These are phyloP conservation scores for Pseudorhombus dupliciocellatus DNA, from an alignment of 2,113 vertebrate genomes.

Conservation along the genomic window DNA sequence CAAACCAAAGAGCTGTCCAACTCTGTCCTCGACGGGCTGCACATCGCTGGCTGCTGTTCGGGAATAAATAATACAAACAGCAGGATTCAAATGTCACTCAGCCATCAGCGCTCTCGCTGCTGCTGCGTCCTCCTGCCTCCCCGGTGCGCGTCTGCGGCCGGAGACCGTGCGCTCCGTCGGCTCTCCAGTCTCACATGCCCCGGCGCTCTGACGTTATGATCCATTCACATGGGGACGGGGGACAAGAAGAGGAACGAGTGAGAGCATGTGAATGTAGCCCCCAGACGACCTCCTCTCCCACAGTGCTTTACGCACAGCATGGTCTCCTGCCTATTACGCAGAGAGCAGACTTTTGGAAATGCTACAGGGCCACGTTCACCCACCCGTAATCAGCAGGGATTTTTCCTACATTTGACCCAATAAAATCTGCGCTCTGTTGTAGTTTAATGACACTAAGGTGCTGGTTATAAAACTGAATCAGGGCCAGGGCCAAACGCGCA, in stretches of 20 bases:
- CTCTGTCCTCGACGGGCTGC: not conserved
- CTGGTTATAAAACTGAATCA: conserved; percentile 36
- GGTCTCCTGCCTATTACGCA: not conserved
- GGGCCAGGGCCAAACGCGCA: conserved; percentile 11
- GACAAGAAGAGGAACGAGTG: conserved; percentile 20
- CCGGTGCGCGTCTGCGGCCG: conserved; percentile 57
- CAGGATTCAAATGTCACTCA: conserved; percentile 34
- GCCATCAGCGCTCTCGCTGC: conserved; percentile 17
- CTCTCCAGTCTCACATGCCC: conserved; percentile 14
- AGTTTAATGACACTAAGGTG: conserved; percentile 27
- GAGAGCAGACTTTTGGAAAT: not conserved
- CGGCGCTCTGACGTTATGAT: conserved; percentile 51
- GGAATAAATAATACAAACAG: conserved; percentile 22
- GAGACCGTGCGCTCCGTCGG: conserved; percentile 22
- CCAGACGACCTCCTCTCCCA: not conserved
- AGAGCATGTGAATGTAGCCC: conserved; percentile 21
- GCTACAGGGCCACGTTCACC: not conserved
- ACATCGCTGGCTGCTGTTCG: not conserved
- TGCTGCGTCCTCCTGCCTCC: conserved; percentile 50
- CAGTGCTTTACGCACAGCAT: not conserved
- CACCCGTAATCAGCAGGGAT: not conserved
- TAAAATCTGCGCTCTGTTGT: conserved; percentile 2
- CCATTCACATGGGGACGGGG: conserved; percentile 52
- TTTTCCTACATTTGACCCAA: not conserved
- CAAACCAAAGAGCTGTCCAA: not conserved